Base-by-base conservation (phyloP, 1,140 invertebrate genomes). In the Drosophila mauritiana region DNA sequence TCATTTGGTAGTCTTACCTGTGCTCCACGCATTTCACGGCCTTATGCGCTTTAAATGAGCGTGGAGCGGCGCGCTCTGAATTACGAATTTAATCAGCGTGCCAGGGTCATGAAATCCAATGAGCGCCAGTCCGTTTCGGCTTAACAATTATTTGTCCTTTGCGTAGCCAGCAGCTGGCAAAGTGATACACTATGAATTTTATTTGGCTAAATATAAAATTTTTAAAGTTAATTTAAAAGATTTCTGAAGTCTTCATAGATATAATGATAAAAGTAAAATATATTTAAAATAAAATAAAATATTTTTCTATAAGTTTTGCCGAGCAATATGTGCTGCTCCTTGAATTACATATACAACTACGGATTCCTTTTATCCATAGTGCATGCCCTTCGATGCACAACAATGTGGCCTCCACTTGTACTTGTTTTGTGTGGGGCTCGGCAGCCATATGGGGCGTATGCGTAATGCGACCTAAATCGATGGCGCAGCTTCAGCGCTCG, bases 41-140 rank as follows among this genome's bases (percentile, higher is more conserved):
- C 64, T 78, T 78, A 83, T 83, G 80, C 75, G 80, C 61, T 83
- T 83, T 83, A 83, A 83, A 83, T 70, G 80, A 83, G 80, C 74
- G 57, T 79, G 52, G 49, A 48, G 72, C 36, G 67, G 52, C 56
- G 40, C 61, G 58, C 55, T 53, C 48, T 49, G 80, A 75, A 83
- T 83, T 83, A 67, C 63, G 80, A 74, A 83, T 83, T 83, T 83
- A 83, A 83, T 83, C 74, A 78, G 74, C 22, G 46, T 27, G 55
- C 45, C 59, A 53, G 56, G 56, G 73, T 55, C 67, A 78, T 72
- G 73, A 72, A 77, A 56, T 54, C 56, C 73, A 78, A 78, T 73
- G 55, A 57, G 34, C 52, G 37, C 20, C 31, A 57, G 42, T 58
- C 69, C 58, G 61, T 55, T 74, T 64, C 45, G 53, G 42, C 51